Conservation (phyloP, 2,113 vertebrate species). For the Etia nguti region DNA sequence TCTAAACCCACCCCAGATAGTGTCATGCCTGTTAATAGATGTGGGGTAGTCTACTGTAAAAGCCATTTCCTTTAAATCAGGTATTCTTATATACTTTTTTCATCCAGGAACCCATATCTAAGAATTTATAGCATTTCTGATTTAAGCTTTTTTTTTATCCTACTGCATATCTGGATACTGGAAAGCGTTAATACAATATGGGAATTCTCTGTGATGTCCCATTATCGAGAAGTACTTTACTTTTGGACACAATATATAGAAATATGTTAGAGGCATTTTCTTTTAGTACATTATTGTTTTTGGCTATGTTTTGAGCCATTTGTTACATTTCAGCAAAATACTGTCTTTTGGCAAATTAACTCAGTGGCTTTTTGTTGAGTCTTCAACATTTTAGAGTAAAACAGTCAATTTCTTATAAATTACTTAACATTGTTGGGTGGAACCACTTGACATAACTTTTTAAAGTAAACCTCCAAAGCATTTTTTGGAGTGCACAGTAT, state of each 20-base stretch:
- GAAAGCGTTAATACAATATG: neutral
- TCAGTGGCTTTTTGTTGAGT: neutral
- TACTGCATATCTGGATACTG: neutral
- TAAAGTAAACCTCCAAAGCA: neutral
- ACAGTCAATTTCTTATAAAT: neutral
- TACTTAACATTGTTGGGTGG: neutral
- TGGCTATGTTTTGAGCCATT: neutral
- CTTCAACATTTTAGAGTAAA: neutral
- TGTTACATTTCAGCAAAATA: neutral
- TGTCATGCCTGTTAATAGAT: constrained; percentile 50
- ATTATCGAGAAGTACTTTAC: neutral
- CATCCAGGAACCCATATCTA: neutral
- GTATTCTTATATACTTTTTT: constrained; percentile 8
- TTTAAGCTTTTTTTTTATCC: constrained; percentile 12
- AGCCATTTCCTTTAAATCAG: constrained; percentile 35
- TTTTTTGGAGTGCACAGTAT: neutral
- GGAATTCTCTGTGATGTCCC: neutral
- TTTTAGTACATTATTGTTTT: neutral
- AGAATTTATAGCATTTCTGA: constrained; percentile 10
- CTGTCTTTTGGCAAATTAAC: neutral
- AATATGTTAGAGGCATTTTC: neutral
- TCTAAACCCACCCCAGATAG: constrained; percentile 46
- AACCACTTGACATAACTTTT: neutral
- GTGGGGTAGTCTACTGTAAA: constrained; percentile 50
- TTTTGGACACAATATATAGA: neutral